Percentiles rank a stretch among this genome's conserved stretches.
phyloP scores from a whole-genome alignment of 2,797 vertebrate genomes.

The Dendrocincla tyrannina region DNA sequence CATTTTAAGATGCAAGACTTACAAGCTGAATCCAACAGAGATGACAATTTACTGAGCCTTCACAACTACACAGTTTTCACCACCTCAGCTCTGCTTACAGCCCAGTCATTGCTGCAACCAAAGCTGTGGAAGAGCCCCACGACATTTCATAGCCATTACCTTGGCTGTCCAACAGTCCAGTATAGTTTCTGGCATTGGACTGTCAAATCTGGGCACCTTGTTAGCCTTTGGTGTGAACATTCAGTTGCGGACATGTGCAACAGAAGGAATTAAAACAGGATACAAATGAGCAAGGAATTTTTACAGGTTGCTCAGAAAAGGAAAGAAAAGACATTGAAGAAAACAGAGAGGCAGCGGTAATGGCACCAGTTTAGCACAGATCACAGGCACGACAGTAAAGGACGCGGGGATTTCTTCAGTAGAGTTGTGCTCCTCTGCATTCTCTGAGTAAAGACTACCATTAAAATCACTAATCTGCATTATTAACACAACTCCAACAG shows the following conservation, averaged over 20 bases:
- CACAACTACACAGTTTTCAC: neutral
- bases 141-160: neutral
- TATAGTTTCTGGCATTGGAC: neutral
- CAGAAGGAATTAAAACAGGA: neutral
- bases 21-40: neutral
- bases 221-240: neutral
- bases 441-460: neutral
- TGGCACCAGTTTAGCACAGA: neutral
- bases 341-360: neutral
- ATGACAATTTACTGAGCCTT: neutral
- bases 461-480: neutral
- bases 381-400: neutral
- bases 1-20: neutral
- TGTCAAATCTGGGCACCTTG: neutral
- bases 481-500: neutral
- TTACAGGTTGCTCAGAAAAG: neutral
- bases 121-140: neutral
- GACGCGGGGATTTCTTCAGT: neutral
- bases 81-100: neutral
- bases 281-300: neutral
- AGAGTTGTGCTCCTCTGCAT: neutral
- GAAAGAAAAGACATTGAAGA: neutral
- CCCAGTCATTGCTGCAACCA: neutral
- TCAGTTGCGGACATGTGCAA: neutral
- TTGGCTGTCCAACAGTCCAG: neutral